phyloP scores from a whole-genome alignment of 1,140 invertebrate species.

The Probaryconus sp. region DNA sequence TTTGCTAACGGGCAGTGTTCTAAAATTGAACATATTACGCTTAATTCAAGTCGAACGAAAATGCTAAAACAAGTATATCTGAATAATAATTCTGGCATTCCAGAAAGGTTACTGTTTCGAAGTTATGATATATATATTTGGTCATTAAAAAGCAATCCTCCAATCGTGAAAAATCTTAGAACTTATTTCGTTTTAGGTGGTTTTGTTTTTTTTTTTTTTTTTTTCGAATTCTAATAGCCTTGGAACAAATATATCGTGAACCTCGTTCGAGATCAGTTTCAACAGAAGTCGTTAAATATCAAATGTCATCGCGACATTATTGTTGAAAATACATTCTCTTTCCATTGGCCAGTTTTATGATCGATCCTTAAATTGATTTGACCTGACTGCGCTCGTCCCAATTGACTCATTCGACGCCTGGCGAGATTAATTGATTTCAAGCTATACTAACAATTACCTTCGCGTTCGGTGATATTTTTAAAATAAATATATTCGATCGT shows the following conservation, averaged over 20 bases:
- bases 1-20: too few species aligned
- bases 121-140: slow-evolving; percentile 40
- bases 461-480: neutral
- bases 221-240: slow-evolving; percentile 24
- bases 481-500: neutral
- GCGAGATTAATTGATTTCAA: slow-evolving; percentile 47
- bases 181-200: too few species aligned
- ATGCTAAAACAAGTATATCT: too few species aligned
- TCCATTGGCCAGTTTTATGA: slow-evolving; percentile 45
- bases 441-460: slow-evolving; percentile 33
- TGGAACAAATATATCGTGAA: slow-evolving; percentile 38
- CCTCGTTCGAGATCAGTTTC: slow-evolving; percentile 31
- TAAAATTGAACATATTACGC: too few species aligned
- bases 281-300: slow-evolving; percentile 59
- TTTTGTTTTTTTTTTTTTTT: too few species aligned
- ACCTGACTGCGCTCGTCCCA: slow-evolving; percentile 44
- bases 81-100: slow-evolving; percentile 14
- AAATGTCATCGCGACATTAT: slow-evolving; percentile 52
- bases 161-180: neutral
- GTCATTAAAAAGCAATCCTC: slow-evolving; percentile 42
- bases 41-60: too few species aligned
- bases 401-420: slow-evolving; percentile 62
- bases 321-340: slow-evolving; percentile 23
- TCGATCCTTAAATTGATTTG: slow-evolving; percentile 58
- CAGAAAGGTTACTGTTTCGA: slow-evolving; percentile 4